A percentile compares a stretch with the other conserved stretches of the same genome.
These are phyloP conservation scores for Dorcus parallelipipedus DNA, from an alignment of 2,888 invertebrate species.

Conservation along the genomic window DNA sequence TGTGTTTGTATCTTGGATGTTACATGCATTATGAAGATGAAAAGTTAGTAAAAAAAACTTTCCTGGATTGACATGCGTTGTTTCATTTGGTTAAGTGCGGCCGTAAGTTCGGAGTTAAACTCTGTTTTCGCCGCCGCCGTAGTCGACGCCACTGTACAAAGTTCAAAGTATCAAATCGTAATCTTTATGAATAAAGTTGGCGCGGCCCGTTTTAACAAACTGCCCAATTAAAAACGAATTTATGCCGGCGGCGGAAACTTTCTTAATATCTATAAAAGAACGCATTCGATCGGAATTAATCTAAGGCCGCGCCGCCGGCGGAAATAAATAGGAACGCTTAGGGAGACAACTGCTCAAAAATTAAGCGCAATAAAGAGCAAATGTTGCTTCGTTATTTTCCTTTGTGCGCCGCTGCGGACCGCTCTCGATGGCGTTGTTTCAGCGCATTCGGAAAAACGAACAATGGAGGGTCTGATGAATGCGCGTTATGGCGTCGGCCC, in stretches of 20 bases:
- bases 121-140: no score
- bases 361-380: slow-evolving; percentile 1
- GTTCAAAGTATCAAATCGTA: slow-evolving; percentile 23
- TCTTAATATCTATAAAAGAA: slow-evolving; percentile 25
- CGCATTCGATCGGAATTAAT: slow-evolving; percentile 24
- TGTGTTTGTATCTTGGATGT: no score
- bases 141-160: neutral
- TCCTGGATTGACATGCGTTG: no score
- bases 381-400: slow-evolving; percentile 1
- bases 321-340: neutral
- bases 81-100: no score
- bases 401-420: neutral
- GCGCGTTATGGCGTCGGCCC: no score
- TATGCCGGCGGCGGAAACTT: slow-evolving; percentile 18
- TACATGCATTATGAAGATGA: no score
- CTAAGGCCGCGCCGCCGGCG: slow-evolving; percentile 14
- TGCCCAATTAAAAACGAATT: slow-evolving; percentile 25
- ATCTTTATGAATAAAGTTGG: slow-evolving; percentile 25
- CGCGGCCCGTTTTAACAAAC: slow-evolving; percentile 18
- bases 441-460: no score
- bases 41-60: no score
- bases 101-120: no score
- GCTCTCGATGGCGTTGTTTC: neutral
- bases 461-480: no score
- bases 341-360: slow-evolving; percentile 1